These are phyloP conservation scores for Gymnogyps californianus DNA, from an alignment of 2,113 vertebrate species.

Conservation along the genomic window DNA sequence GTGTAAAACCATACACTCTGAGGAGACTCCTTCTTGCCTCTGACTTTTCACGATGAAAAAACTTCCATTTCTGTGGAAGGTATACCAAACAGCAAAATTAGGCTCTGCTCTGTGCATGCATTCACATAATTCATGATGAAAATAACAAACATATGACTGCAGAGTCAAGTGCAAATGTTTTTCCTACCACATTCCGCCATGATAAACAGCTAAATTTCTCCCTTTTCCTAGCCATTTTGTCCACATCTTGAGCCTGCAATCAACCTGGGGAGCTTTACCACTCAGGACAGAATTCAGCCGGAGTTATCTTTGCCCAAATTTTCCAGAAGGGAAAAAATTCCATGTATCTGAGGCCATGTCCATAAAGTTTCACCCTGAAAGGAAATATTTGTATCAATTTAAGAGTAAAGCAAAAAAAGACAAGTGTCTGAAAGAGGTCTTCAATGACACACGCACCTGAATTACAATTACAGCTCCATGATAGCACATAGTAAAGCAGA, in stretches of 20 bases:
- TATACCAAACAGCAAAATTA: neutral
- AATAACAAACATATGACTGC: neutral
- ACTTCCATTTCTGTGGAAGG: neutral
- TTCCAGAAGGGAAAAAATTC: neutral
- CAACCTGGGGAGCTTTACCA: neutral
- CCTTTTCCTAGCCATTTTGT: neutral
- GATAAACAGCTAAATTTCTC: neutral
- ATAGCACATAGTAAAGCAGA: neutral
- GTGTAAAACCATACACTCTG: neutral
- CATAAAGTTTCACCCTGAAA: neutral
- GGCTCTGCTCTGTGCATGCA: neutral
- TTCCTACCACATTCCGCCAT: neutral
- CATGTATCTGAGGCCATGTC: neutral
- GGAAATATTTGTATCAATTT: neutral
- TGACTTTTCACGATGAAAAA: neutral
- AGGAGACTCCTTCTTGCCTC: neutral
- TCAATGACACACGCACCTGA: accelerated
- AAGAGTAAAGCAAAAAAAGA: neutral
- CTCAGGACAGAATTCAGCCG: neutral
- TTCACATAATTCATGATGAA: neutral
- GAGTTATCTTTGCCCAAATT: neutral
- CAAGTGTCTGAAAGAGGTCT: neutral
- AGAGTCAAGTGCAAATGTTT: neutral
- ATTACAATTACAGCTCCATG: neutral
- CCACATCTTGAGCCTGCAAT: slow-evolving; percentile 3